These are phyloP conservation scores for Anthophora plumipes DNA, from an alignment of 2,888 invertebrate genomes.

Conservation along the genomic window DNA sequence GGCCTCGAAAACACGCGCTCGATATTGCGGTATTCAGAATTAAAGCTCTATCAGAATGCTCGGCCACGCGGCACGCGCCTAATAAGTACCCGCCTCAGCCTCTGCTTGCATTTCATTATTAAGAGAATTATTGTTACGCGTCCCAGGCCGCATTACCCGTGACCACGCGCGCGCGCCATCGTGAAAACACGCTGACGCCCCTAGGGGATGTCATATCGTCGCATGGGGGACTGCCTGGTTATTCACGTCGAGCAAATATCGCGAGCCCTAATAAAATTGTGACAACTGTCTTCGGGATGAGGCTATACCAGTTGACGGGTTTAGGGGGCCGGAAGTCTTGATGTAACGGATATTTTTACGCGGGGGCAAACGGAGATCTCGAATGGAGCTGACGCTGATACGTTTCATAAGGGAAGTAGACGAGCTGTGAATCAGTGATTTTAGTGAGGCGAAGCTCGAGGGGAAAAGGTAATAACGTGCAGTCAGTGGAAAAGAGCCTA, in stretches of 20 bases:
- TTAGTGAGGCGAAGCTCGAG: background rate
- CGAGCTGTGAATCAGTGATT: background rate
- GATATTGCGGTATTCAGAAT: constrained; percentile 36
- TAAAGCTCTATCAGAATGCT: constrained; percentile 45
- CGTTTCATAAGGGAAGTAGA: background rate
- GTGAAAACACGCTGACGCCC: constrained; percentile 18
- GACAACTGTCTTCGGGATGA: constrained; percentile 16
- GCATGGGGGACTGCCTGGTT: background rate
- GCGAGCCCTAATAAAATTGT: constrained; percentile 30
- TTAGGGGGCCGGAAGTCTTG: background rate
- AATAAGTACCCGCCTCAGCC: constrained; percentile 26
- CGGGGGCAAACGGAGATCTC: background rate
- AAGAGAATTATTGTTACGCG: constrained; percentile 31
- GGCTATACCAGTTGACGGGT: background rate
- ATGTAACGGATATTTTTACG: constrained; percentile 19
- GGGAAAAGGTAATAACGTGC: background rate
- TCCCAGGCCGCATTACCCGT: background rate
- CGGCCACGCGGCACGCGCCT: constrained; percentile 16
- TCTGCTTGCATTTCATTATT: constrained; percentile 32
- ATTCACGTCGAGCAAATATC: constrained; percentile 3
- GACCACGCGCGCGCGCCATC: background rate
- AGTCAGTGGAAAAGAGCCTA: background rate
- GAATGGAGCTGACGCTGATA: background rate
- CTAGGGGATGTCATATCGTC: background rate
- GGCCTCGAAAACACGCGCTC: constrained; percentile 58